phyloP scores from a whole-genome alignment of 2,797 vertebrate species.

The Hyperoplus lanceolatus region DNA sequence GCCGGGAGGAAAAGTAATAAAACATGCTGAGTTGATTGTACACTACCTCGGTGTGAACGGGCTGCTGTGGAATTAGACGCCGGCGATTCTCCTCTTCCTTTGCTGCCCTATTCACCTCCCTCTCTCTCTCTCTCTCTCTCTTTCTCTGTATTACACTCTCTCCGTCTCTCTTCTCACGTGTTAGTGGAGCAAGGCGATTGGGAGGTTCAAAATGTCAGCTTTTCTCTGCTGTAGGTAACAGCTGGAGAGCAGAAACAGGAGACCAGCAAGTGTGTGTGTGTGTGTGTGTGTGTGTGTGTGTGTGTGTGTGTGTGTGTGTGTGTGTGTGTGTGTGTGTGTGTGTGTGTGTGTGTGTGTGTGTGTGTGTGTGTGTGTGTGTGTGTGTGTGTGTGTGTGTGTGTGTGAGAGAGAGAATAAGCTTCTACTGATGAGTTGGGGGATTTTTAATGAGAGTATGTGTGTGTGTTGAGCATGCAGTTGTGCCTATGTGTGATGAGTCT shows the following conservation, averaged over 20 bases:
- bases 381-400: too few species aligned
- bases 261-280: conserved; percentile 41
- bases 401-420: conserved; percentile 52
- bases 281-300: too few species aligned
- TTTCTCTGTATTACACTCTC: not conserved
- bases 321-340: too few species aligned
- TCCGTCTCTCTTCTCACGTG: not conserved
- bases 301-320: too few species aligned
- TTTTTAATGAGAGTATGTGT: conserved; percentile 68
- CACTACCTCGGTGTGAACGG: conserved; percentile 25
- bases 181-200: not conserved
- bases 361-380: too few species aligned
- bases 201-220: conserved; percentile 54
- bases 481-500: conserved; percentile 72
- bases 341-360: too few species aligned
- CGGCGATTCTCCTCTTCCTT: not conserved
- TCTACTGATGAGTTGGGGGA: conserved; percentile 67
- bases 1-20: conserved; percentile 49
- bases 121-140: not conserved
- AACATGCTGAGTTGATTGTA: conserved; percentile 40
- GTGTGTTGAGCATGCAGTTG: conserved; percentile 46
- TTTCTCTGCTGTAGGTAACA: conserved; percentile 45
- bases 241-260: conserved; percentile 30
- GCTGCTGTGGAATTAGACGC: conserved; percentile 16
- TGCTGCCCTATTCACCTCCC: not conserved